A percentile compares a stretch with the other conserved stretches of the same genome.
Conservation (phyloP, 2,113 vertebrate species). For the Rhabdornis inornatus region DNA sequence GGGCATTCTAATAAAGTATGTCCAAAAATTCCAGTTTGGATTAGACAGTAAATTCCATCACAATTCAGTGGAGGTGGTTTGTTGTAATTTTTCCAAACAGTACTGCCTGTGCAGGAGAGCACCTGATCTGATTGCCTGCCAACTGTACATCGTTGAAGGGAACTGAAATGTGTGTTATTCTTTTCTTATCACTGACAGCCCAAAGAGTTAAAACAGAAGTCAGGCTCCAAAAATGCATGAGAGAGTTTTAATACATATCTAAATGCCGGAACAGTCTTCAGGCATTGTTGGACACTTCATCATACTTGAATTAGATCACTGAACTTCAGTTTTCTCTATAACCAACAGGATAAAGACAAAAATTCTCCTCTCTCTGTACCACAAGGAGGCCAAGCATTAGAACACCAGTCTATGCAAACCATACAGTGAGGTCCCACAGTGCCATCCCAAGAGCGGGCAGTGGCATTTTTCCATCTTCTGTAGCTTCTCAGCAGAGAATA, state of each 20-base stretch:
- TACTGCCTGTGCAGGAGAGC: not conserved
- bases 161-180: not conserved
- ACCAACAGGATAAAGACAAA: not conserved
- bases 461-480: not conserved
- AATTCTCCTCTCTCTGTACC: not conserved
- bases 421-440: not conserved
- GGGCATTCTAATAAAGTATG: not conserved
- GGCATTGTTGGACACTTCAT: not conserved
- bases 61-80: not conserved
- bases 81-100: not conserved
- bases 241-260: not conserved
- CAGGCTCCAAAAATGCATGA: not conserved
- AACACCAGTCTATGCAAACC: not conserved
- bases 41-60: not conserved
- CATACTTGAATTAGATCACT: not conserved
- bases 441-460: not conserved
- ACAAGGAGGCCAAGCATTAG: not conserved
- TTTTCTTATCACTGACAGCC: not conserved
- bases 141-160: not conserved
- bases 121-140: not conserved
- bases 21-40: not conserved
- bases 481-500: not conserved
- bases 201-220: not conserved
- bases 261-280: conserved; percentile 8
- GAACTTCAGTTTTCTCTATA: not conserved